Conservation (phyloP, 2,113 vertebrate species). For the Morone chrysops region DNA sequence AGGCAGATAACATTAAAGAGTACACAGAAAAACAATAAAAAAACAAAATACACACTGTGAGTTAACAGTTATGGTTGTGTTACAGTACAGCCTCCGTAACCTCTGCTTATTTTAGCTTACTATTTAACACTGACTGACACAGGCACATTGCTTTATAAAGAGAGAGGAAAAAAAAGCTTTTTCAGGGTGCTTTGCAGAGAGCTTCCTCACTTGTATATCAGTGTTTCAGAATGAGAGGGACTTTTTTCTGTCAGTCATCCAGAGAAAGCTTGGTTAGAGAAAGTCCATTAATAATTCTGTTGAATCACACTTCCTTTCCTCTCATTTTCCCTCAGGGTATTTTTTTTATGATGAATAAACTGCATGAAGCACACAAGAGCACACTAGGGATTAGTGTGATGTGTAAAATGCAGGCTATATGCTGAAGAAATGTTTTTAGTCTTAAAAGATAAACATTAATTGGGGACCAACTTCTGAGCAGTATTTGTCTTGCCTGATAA, state of each 20-base stretch:
- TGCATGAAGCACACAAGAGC: neutral
- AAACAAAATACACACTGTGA: too few species aligned
- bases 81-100: too few species aligned
- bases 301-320: slow-evolving; percentile 54
- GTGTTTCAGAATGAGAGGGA: slow-evolving; percentile 69
- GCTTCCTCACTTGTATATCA: slow-evolving; percentile 26
- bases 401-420: neutral
- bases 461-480: neutral
- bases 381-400: neutral
- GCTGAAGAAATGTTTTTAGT: neutral
- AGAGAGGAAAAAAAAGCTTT: neutral
- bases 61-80: too few species aligned
- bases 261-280: slow-evolving; percentile 70
- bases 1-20: too few species aligned
- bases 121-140: too few species aligned
- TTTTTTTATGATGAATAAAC: slow-evolving; percentile 51
- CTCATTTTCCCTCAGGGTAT: slow-evolving; percentile 58
- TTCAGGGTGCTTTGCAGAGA: slow-evolving; percentile 20
- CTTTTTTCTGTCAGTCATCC: slow-evolving; percentile 76
- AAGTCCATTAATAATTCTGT: slow-evolving; percentile 75
- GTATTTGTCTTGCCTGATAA: neutral
- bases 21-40: too few species aligned
- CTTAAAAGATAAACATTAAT: neutral
- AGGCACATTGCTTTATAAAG: neutral
- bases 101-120: too few species aligned